These are phyloP conservation scores for Zingel zingel DNA, from an alignment of 2,113 vertebrate species.

Conservation along the genomic window DNA sequence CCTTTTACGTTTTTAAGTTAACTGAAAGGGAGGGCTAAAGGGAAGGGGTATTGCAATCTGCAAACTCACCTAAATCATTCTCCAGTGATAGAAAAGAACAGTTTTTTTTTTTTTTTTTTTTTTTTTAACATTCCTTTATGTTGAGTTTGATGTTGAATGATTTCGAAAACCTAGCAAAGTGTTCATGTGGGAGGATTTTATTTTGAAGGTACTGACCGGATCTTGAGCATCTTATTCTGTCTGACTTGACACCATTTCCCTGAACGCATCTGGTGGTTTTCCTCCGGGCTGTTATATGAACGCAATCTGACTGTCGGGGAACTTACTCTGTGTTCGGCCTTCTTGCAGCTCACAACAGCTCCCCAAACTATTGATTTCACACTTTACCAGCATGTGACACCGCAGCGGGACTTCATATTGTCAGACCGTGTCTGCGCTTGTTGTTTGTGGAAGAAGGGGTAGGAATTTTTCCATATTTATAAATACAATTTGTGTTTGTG, in stretches of 20 bases:
- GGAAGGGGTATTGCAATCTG: too few species aligned
- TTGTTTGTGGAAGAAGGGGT: constrained; percentile 44
- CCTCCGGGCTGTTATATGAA: not conserved
- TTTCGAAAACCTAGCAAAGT: not conserved
- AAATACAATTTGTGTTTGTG: not conserved
- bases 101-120: too few species aligned
- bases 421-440: constrained; percentile 45
- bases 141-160: not conserved
- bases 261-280: constrained; percentile 25
- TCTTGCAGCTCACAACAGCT: not conserved
- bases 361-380: not conserved
- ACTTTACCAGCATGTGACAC: not conserved
- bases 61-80: too few species aligned
- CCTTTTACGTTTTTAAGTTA: too few species aligned
- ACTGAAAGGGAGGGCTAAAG: too few species aligned
- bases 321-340: not conserved
- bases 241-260: not conserved
- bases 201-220: constrained; percentile 55
- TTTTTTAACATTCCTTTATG: not conserved
- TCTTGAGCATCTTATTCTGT: accelerated
- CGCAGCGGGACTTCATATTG: not conserved
- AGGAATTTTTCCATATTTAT: constrained; percentile 12
- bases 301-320: not conserved
- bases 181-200: constrained; percentile 20
- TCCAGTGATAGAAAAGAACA: too few species aligned